Evolutionary conservation across 2,888 invertebrate species (phyloP).

Genomic region (Oeneis ivallda): DNA sequence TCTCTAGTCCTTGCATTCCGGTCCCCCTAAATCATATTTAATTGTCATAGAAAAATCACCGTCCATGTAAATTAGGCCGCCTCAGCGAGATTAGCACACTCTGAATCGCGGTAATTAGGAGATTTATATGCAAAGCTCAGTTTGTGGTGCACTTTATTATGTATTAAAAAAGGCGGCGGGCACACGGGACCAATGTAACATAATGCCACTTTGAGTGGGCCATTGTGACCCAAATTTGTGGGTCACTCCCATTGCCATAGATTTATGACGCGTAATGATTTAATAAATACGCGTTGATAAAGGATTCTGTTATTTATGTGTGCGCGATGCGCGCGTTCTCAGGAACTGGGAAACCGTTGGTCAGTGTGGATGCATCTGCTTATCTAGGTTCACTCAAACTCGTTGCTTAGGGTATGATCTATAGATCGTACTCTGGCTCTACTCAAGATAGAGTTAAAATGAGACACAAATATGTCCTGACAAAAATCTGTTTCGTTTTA

Average conservation of each 20-base stretch:
- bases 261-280: constrained; percentile 75
- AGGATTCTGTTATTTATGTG: constrained; percentile 55
- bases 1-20: constrained; percentile 46
- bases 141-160: constrained; percentile 78
- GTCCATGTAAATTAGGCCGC: constrained; percentile 68
- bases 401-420: no score
- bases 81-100: constrained; percentile 70
- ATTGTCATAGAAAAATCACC: constrained; percentile 60
- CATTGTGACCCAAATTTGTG: constrained; percentile 62
- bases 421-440: no score
- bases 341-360: constrained; percentile 49
- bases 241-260: constrained; percentile 75
- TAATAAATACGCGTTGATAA: constrained; percentile 66
- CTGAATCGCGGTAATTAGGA: constrained; percentile 77
- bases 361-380: constrained; percentile 42
- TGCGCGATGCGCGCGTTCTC: constrained; percentile 44
- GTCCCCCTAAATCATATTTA: constrained; percentile 71
- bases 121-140: constrained; percentile 80
- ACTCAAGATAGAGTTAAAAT: no score
- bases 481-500: no score
- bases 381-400: constrained; percentile 9
- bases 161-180: constrained; percentile 63
- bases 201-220: constrained; percentile 69
- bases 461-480: no score
- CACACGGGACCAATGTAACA: constrained; percentile 50